A percentile compares a stretch with the other conserved stretches of the same genome.
Conservation (phyloP, 2,888 invertebrate genomes). For the Trichopoda pennipes region DNA sequence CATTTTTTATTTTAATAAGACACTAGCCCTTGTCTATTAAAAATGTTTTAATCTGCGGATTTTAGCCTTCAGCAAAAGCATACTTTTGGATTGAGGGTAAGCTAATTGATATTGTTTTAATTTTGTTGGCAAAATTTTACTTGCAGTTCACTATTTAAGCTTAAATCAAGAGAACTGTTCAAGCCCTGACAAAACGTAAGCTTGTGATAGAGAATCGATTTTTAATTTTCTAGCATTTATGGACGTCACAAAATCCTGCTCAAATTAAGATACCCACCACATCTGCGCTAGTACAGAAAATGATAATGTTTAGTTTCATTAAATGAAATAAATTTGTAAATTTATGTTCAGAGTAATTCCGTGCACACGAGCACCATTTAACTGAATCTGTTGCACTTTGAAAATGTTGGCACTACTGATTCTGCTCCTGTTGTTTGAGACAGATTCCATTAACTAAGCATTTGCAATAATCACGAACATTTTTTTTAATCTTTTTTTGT, state of each 20-base stretch:
- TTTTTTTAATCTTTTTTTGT: background rate
- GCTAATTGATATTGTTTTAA: too few relatives aligned
- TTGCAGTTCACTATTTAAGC: too few relatives aligned
- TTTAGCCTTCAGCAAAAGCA: too few relatives aligned
- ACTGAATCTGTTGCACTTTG: conserved; percentile 34
- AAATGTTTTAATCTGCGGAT: too few relatives aligned
- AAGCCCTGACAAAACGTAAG: too few relatives aligned
- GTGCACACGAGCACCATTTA: conserved; percentile 45
- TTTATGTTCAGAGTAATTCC: conserved; percentile 60
- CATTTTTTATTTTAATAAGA: too few relatives aligned
- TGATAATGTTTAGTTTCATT: conserved; percentile 28
- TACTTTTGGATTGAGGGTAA: too few relatives aligned
- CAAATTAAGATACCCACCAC: background rate
- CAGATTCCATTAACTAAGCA: conserved; percentile 62
- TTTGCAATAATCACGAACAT: conserved; percentile 48
- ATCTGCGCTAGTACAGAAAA: background rate
- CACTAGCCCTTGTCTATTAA: too few relatives aligned
- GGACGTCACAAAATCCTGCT: background rate
- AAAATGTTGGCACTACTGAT: conserved; percentile 29
- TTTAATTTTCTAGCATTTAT: background rate
- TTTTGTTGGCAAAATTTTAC: too few relatives aligned
- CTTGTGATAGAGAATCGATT: too few relatives aligned
- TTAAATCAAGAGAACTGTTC: too few relatives aligned
- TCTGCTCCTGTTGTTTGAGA: conserved; percentile 37
- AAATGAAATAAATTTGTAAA: conserved; percentile 61